These are phyloP conservation scores for Rhea pennata DNA, from an alignment of 2,113 vertebrate genomes.

Conservation along the genomic window DNA sequence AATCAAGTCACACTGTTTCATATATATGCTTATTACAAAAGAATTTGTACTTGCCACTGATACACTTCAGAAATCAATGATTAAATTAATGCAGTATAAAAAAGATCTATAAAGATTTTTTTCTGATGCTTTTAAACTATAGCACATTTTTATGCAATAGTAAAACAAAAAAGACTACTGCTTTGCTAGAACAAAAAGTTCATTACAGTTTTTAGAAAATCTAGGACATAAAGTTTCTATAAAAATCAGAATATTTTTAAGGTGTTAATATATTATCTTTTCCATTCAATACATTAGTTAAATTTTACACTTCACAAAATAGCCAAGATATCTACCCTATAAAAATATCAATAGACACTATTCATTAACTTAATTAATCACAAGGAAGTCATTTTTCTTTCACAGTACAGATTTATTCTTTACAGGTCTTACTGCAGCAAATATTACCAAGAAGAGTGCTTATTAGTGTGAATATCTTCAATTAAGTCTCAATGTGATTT, in stretches of 20 bases:
- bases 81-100: neutral
- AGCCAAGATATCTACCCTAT: neutral
- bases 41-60: neutral
- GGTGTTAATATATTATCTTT: neutral
- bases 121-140: neutral
- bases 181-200: neutral
- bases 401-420: neutral
- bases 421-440: neutral
- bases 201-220: neutral
- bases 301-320: neutral
- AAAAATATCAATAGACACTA: neutral
- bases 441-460: neutral
- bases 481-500: constrained; percentile 35
- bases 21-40: neutral
- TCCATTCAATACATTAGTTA: neutral
- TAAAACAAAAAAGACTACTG: neutral
- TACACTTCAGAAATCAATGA: neutral
- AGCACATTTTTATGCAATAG: neutral
- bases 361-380: neutral
- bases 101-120: neutral
- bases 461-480: constrained; percentile 42
- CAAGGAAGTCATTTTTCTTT: neutral
- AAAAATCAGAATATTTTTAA: neutral
- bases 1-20: neutral
- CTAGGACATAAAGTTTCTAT: neutral